phyloP scores from a whole-genome alignment of 2,888 invertebrate species.

The Catocala fraxini region DNA sequence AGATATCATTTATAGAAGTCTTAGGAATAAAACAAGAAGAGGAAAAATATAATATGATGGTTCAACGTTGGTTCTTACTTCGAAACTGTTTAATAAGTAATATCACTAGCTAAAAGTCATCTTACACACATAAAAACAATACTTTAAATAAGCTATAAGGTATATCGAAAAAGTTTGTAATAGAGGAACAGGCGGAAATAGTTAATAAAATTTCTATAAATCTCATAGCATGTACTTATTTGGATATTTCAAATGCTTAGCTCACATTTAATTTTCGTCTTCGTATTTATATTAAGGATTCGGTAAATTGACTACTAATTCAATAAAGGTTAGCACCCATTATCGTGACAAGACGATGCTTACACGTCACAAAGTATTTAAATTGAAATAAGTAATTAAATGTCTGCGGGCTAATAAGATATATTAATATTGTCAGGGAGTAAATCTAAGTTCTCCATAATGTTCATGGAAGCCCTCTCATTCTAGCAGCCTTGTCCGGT shows the following conservation, averaged over 20 bases:
- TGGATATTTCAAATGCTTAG: neutral
- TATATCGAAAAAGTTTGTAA: slow-evolving; percentile 4
- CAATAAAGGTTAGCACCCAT: neutral
- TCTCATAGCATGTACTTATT: neutral
- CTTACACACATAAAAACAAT: neutral
- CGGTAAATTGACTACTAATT: neutral
- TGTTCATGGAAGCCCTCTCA: too few relatives aligned
- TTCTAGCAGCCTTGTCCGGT: too few relatives aligned
- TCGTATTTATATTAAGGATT: neutral
- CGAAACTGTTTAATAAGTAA: neutral
- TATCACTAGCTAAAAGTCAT: neutral
- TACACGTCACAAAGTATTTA: too few relatives aligned
- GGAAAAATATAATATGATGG: too few relatives aligned
- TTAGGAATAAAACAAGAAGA: too few relatives aligned
- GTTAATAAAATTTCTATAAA: slow-evolving; percentile 1
- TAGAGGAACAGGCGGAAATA: slow-evolving; percentile 8
- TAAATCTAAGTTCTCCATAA: too few relatives aligned
- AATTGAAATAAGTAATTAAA: too few relatives aligned
- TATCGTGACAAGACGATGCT: neutral
- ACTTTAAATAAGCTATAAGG: neutral
- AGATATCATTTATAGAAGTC: too few relatives aligned
- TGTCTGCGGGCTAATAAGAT: too few relatives aligned
- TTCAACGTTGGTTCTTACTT: too few relatives aligned
- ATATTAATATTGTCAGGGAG: too few relatives aligned
- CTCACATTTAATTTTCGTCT: neutral